phyloP scores from a whole-genome alignment of 2,888 invertebrate genomes.

The Catocala sponsa region DNA sequence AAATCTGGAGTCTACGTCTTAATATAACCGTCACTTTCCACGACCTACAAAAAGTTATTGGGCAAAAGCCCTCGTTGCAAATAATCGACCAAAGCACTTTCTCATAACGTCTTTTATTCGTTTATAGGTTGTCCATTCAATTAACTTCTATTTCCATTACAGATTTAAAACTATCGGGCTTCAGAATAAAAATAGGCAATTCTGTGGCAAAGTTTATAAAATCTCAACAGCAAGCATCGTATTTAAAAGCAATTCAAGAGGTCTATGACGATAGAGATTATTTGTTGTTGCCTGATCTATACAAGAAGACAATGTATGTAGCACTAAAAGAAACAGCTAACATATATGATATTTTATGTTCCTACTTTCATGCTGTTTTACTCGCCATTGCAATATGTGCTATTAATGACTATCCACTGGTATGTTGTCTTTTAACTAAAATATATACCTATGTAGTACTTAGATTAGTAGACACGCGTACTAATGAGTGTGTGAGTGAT shows the following conservation, averaged over 20 bases:
- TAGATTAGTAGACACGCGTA: too few relatives aligned
- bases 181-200: slow-evolving; percentile 88
- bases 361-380: slow-evolving; percentile 91
- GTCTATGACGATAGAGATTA: slow-evolving; percentile 85
- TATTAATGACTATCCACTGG: slow-evolving; percentile 68
- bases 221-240: slow-evolving; percentile 44
- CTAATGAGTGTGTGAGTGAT: too few relatives aligned
- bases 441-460: not conserved
- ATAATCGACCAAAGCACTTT: too few relatives aligned
- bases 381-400: slow-evolving; percentile 71
- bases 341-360: slow-evolving; percentile 88
- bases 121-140: too few relatives aligned
- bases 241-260: slow-evolving; percentile 72
- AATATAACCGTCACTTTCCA: too few relatives aligned
- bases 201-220: slow-evolving; percentile 79
- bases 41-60: too few relatives aligned
- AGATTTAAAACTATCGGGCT: slow-evolving; percentile 89
- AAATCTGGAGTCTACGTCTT: too few relatives aligned
- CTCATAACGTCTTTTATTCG: too few relatives aligned
- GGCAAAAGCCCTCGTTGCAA: too few relatives aligned
- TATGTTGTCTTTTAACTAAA: slow-evolving; percentile 42
- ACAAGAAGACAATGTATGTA: slow-evolving; percentile 84
- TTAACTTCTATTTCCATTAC: slow-evolving; percentile 54
- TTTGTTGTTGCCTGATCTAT: slow-evolving; percentile 83
- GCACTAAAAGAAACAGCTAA: slow-evolving; percentile 84